These are phyloP conservation scores for Zaprionus ornatus DNA, from an alignment of 1,140 invertebrate genomes.

Conservation along the genomic window DNA sequence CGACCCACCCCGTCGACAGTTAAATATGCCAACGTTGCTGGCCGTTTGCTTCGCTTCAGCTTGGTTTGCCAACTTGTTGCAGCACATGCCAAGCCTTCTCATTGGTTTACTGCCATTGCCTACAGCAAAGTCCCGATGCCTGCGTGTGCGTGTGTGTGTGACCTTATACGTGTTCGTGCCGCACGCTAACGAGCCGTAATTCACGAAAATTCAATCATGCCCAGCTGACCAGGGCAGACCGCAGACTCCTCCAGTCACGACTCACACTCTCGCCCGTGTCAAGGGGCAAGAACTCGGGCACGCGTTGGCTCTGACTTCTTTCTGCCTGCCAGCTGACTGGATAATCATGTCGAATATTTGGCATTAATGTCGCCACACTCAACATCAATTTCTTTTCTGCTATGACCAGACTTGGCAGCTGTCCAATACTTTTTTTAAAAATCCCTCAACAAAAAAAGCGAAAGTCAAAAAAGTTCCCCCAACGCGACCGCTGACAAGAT, in stretches of 20 bases:
- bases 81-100: slow-evolving; percentile 57
- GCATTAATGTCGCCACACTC: slow-evolving; percentile 63
- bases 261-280: background rate
- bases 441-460: slow-evolving; percentile 27
- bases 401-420: slow-evolving; percentile 52
- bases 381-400: slow-evolving; percentile 49
- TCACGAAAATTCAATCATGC: slow-evolving; percentile 80
- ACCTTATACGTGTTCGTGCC: slow-evolving; percentile 57
- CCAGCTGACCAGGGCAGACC: slow-evolving; percentile 45
- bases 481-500: slow-evolving; percentile 62
- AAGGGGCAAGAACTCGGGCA: slow-evolving; percentile 33
- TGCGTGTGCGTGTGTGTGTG: slow-evolving; percentile 39
- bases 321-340: slow-evolving; percentile 23
- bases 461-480: slow-evolving; percentile 45
- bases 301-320: slow-evolving; percentile 39
- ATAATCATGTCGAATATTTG: slow-evolving; percentile 66
- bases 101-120: slow-evolving; percentile 51
- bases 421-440: slow-evolving; percentile 52
- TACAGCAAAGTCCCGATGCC: slow-evolving; percentile 54
- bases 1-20: background rate
- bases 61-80: slow-evolving; percentile 75
- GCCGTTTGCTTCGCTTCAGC: background rate
- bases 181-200: slow-evolving; percentile 80
- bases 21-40: slow-evolving; percentile 27
- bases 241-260: slow-evolving; percentile 4